Evolutionary conservation across 2,113 vertebrate genomes (phyloP).

Genomic region (Zapornia atra): DNA sequence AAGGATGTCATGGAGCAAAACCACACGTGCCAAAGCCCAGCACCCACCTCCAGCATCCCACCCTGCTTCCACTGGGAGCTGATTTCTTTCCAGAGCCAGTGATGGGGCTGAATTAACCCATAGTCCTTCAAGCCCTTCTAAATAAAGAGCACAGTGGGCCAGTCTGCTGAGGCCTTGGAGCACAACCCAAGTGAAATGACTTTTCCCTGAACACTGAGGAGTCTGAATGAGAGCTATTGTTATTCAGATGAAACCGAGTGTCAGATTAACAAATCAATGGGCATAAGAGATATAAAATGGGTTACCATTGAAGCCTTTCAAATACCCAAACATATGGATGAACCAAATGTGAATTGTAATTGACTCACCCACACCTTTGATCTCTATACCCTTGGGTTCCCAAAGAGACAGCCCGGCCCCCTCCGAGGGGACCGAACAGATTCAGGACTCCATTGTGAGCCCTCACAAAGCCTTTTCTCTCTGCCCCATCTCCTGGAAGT

Average conservation of each 20-base stretch:
- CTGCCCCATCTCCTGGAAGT: not conserved
- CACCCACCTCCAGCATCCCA: not conserved
- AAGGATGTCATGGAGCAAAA: not conserved
- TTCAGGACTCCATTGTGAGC: not conserved
- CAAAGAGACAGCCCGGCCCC: not conserved
- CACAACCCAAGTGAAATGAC: conserved; percentile 54
- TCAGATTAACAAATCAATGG: conserved; percentile 66
- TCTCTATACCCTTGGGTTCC: conserved; percentile 46
- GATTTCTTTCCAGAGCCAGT: not conserved
- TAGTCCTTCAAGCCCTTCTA: not conserved
- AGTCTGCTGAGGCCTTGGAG: not conserved
- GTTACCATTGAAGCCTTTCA: conserved; percentile 42
- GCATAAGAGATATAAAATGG: conserved; percentile 37
- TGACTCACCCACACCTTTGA: conserved; percentile 51
- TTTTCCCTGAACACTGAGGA: conserved; percentile 48
- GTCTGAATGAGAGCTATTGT: conserved; percentile 54
- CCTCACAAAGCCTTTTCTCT: conserved; percentile 24
- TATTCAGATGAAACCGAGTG: conserved; percentile 62
- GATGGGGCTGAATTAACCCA: not conserved
- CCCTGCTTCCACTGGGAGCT: not conserved
- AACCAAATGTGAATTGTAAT: conserved; percentile 55
- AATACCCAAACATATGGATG: conserved; percentile 55
- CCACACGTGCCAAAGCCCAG: not conserved
- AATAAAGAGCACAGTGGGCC: not conserved
- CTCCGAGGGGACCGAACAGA: not conserved